Conservation (phyloP, 2,888 invertebrate species). For the Lissonota sp. region DNA sequence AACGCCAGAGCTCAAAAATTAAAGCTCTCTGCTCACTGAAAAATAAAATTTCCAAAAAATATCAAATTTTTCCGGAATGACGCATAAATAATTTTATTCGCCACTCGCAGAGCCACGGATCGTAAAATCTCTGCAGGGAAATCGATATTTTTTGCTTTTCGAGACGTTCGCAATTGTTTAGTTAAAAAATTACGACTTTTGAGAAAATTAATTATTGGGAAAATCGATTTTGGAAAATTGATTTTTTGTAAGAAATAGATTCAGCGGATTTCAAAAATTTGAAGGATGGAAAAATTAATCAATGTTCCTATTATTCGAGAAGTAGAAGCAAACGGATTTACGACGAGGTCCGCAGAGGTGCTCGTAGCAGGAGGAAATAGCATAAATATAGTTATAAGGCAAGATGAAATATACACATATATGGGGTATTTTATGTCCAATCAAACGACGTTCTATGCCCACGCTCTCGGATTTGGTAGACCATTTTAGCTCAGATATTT, state of each 20-base stretch:
- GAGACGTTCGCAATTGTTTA: not conserved
- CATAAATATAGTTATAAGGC: not conserved
- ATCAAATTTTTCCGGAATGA: too few species aligned
- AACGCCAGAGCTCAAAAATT: not conserved
- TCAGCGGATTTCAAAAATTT: slow-evolving; percentile 20
- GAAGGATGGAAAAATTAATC: slow-evolving; percentile 20
- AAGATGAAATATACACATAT: not conserved
- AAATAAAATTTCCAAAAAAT: not conserved
- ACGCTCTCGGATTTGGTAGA: too few species aligned
- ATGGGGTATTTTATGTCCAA: not conserved
- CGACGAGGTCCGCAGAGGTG: not conserved
- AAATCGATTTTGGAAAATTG: not conserved
- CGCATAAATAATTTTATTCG: too few species aligned
- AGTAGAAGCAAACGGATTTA: not conserved
- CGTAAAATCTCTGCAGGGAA: not conserved
- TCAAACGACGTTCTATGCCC: too few species aligned
- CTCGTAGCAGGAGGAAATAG: not conserved
- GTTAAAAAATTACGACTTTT: not conserved
- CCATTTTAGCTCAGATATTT: too few species aligned
- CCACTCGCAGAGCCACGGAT: too few species aligned
- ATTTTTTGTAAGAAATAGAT: not conserved
- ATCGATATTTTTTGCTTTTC: not conserved
- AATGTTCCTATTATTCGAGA: not conserved
- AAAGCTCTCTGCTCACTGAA: not conserved
- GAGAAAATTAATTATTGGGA: too few species aligned